Evolutionary conservation across 2,888 invertebrate species (phyloP), one percentile per base, ranked within the genome.

Genomic region (Trissolcus brochymenae): DNA sequence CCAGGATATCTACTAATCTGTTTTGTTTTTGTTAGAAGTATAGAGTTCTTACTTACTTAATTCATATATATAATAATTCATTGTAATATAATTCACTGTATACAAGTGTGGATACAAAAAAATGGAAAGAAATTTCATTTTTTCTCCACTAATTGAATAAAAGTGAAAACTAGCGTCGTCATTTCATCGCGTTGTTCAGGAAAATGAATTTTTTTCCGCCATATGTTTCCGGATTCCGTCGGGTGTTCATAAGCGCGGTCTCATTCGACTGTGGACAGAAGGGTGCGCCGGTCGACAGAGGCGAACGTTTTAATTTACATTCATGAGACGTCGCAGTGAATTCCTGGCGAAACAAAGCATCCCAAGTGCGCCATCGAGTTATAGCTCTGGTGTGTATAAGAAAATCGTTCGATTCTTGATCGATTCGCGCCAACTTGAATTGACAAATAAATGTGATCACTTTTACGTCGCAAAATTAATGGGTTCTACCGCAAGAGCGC

Each of bases 301-400:
- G 81, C 78, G 81, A 84, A 82, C 84, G 82, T 86, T 87, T 88
- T 88, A 87, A 87, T 88, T 88, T 88, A 85, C 88, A 88, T 88
- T 88, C 87, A 88, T 88, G 87, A 88, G 87, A 82, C 82, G 76
- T 76, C 76, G 68, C 57, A 65, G 73, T 67, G 82, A 86, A 86
- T 86, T 87, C 86, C 84, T 82, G 79, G 81, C 78, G 77, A 76
- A 82, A 77, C 79, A 81, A 82, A 83, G 84, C 84, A 86, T 86
- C 85, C 82, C 82, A 78, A 82, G 80, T 84, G 82, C 82, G 84
- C 82, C 80, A 76, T 62, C 59, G 75, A 81, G 82, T 83, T 82
- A 83, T 83, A 83, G 81, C 35, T 35, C 35, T 6, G 35, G 70
- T 70, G 57, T 62, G 64, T 25, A 56, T 71, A 79, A 81, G 83